Conservation (phyloP, 1,140 invertebrate species). For the Nephotettix cincticeps region DNA sequence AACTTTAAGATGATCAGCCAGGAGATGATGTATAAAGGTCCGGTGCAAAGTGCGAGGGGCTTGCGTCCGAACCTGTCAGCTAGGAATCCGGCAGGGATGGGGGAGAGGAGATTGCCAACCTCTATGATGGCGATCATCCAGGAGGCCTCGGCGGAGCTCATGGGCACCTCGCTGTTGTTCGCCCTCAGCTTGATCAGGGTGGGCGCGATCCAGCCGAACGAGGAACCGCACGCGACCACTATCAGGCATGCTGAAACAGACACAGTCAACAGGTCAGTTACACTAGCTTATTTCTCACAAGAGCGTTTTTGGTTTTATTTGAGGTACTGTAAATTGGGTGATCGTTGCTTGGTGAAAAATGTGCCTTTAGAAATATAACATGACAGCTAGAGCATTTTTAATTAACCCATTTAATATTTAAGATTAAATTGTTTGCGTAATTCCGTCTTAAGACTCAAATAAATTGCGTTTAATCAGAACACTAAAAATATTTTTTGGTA, state of each 20-base stretch:
- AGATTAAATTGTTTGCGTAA: not conserved
- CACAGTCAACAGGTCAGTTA: not conserved
- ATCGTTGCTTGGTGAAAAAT: too few relatives aligned
- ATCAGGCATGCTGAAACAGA: constrained; percentile 13
- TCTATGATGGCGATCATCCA: constrained; percentile 53
- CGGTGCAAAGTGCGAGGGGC: constrained; percentile 65
- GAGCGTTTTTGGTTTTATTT: not conserved
- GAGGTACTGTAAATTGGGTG: too few relatives aligned
- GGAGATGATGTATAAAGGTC: constrained; percentile 69
- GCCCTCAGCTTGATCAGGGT: constrained; percentile 55
- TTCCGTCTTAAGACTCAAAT: too few relatives aligned
- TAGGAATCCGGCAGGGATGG: constrained; percentile 47
- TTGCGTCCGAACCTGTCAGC: constrained; percentile 74
- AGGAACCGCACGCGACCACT: not conserved
- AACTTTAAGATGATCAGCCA: constrained; percentile 71
- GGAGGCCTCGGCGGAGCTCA: not conserved
- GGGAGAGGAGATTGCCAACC: constrained; percentile 13
- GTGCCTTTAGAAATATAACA: not conserved
- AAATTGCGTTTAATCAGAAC: too few relatives aligned
- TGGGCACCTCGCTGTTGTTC: constrained; percentile 47
- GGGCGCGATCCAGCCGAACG: constrained; percentile 74
- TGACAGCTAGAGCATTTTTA: not conserved
- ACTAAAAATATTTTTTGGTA: too few relatives aligned
- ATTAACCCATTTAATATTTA: not conserved
- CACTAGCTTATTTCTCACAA: not conserved